Percentiles rank a stretch among this genome's conserved stretches.
These are phyloP conservation scores for Macquaria ambigua DNA, from an alignment of 2,113 vertebrate genomes.

Conservation along the genomic window DNA sequence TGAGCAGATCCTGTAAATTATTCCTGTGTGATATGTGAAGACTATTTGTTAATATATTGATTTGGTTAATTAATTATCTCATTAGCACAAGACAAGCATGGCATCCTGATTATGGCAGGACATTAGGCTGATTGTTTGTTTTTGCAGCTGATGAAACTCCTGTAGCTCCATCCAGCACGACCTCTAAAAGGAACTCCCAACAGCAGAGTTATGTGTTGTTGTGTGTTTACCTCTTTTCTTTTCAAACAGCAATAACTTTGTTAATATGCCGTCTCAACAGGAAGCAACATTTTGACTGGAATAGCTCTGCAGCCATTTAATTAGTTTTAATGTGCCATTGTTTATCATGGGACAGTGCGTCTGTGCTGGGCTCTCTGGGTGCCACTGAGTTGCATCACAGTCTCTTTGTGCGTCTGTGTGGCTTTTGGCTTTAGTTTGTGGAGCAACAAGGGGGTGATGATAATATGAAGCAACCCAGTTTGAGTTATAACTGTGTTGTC, in stretches of 20 bases:
- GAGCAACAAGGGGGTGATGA: slow-evolving; percentile 38
- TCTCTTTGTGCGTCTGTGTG: slow-evolving; percentile 71
- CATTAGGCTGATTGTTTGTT: slow-evolving; percentile 29
- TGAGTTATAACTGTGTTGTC: slow-evolving; percentile 65
- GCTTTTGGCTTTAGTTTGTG: slow-evolving; percentile 67
- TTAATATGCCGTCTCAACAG: slow-evolving; percentile 13
- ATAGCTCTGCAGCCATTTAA: slow-evolving; percentile 61
- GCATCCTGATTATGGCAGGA: neutral
- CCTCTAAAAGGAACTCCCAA: slow-evolving; percentile 16
- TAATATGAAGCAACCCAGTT: slow-evolving; percentile 67
- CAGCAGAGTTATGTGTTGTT: slow-evolving; percentile 25
- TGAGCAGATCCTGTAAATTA: neutral
- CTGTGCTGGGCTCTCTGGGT: slow-evolving; percentile 46
- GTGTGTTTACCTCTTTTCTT: neutral
- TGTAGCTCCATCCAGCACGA: neutral
- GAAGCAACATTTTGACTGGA: slow-evolving; percentile 41
- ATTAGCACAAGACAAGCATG: slow-evolving; percentile 15
- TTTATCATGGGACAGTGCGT: slow-evolving; percentile 52
- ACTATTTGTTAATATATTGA: slow-evolving; percentile 22
- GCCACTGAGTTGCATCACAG: slow-evolving; percentile 66
- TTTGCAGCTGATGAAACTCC: slow-evolving; percentile 23
- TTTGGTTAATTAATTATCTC: slow-evolving; percentile 37
- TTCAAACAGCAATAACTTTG: neutral
- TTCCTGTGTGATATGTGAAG: slow-evolving; percentile 1
- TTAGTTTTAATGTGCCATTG: slow-evolving; percentile 69